Base-by-base conservation (phyloP, 2,113 vertebrate species). In the Pangasianodon gigas region DNA sequence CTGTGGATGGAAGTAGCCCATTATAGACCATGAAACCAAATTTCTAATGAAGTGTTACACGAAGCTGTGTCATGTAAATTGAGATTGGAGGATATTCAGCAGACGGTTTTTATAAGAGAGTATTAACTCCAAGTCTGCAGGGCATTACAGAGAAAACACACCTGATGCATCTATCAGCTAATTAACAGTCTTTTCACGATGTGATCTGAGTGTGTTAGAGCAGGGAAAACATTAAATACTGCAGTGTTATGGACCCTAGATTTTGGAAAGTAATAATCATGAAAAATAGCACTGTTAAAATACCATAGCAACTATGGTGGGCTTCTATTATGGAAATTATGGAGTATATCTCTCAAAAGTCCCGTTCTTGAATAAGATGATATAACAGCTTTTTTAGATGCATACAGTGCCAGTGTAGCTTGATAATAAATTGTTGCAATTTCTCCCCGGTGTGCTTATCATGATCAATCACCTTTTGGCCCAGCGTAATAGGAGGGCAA, bases 391-490 rank as follows among this genome's bases (percentile, higher is more conserved):
- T 48, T 75, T 51, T 16, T 13, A 71, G 44, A 48, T 79, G 37
- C 2, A 16, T 75, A 44, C 19, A 21, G 8, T 46, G 18, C 11
- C 4, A 80, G 46, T 80, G 8, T 26, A 77, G 41, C 41, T 19
- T 77, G 74, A 77, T 77, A n/a, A 51, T 29, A 79, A 79, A 29
- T 51, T 79, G 46, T 2, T 80, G 46, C 51, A 48, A 51, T 80
- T 80, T n/a, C 8, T 46, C 19, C 74, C 3, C 29, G 13, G 19
- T 77, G 74, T 77, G 41, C 41, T 46, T 24, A 24, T 77, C 21
- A 77, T 77, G 74, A 77, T 77, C 74, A 77, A 77, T 77, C 41
- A 46, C 74, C 41, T 24, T 77, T 77, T 77, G 21, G 41, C 37
- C 18, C 18, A 44, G 21, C 1, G 6, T 46, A 77, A 77, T 77